Evolutionary conservation across 2,888 invertebrate genomes (phyloP), one percentile per base, ranked within the genome.

Genomic region (Apoda limacodes): DNA sequence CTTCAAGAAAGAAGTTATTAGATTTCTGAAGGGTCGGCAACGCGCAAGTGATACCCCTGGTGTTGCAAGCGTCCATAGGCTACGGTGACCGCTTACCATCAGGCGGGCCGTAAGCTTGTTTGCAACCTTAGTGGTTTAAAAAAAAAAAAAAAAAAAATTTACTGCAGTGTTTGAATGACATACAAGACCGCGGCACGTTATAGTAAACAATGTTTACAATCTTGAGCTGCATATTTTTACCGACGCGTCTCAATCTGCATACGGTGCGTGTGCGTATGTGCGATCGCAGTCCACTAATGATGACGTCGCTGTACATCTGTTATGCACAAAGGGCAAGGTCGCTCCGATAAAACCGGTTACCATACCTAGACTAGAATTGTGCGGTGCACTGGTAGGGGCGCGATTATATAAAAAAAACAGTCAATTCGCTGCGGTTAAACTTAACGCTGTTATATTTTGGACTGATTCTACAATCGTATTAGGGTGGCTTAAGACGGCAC

Each of bases 241-340:
- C 3, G 52, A 52, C 21, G 50, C 52, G 0, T 54, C 52, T 5
- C 38, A 50, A 23, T 23, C 25, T 3, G 52, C 51, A 1, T 54
- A 50, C 25, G 52, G 49, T 6, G 46, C 50, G 0, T 50, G 51
- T 36, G 7, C 42, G 2, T 52, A 50, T 30, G 34, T 48, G 1
- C 35, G 43, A 2, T 46, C 35, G 27, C 9, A 28, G 2, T 25
- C 39, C 28, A 10, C 35, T 5, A 2, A 30, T 1, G 41, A 34
- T 27, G 15, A 40, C 2, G 24, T 26, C 1, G 7, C 19, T 9
- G 41, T 46, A 3, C 25, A 35, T 0, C 30, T 53, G 12, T 46
- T 9, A 22, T 35, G 37, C 11, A 32, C 45, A 2, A 50, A 48
- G 30, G 29, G 42, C 10, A 35, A 37, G 11, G 38, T 47, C 4